Conservation (phyloP, 2,797 vertebrate species). For the Acanthurus leucopareius region DNA sequence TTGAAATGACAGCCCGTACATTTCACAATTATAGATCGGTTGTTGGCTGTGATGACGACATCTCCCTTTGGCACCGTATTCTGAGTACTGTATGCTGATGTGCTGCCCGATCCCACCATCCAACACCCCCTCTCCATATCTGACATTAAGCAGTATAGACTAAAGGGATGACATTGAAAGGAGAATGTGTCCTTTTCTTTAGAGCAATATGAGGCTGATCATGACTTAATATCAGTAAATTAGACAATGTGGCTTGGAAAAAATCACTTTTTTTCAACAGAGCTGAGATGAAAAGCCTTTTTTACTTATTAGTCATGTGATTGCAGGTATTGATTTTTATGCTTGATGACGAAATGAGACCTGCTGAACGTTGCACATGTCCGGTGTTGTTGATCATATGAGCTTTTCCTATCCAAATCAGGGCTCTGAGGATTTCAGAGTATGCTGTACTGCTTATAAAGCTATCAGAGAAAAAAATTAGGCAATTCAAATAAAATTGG, state of each 20-base stretch:
- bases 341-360: background rate
- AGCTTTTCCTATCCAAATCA: constrained; percentile 8
- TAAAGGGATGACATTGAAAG: constrained; percentile 70
- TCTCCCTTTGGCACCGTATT: constrained; percentile 38
- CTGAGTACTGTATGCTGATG: constrained; percentile 40
- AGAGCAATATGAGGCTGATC: constrained; percentile 37
- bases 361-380: background rate
- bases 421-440: background rate
- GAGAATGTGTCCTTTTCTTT: constrained; percentile 63
- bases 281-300: background rate
- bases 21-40: constrained; percentile 74
- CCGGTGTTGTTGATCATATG: constrained; percentile 13
- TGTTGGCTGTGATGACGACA: constrained; percentile 65
- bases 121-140: constrained; percentile 24
- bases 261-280: constrained; percentile 16
- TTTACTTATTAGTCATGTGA: background rate
- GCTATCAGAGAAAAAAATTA: background rate
- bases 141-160: constrained; percentile 65
- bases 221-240: constrained; percentile 38
- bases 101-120: constrained; percentile 39
- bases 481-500: background rate
- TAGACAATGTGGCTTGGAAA: constrained; percentile 15
- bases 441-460: background rate
- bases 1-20: constrained; percentile 68
- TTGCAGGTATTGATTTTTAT: constrained; percentile 20